Base-by-base conservation (phyloP, 2,797 vertebrate species). In the Petrocephalus schoutedeni region DNA sequence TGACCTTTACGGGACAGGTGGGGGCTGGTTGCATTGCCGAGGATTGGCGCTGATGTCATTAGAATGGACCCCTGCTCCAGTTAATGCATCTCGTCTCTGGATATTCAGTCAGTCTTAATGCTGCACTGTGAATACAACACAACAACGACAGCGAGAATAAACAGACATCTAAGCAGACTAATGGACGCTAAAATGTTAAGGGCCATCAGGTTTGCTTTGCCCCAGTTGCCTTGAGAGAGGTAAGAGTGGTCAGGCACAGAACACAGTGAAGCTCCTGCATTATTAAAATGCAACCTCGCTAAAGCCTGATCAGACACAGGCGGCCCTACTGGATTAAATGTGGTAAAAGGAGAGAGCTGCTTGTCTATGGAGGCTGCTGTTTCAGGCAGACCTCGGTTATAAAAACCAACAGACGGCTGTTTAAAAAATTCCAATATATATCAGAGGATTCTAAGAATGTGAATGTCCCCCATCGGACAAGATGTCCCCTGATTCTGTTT, bases 1-100 rank as follows among this genome's bases (percentile, higher is more conserved):
- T 88, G 61, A 86, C 87, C 82, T 85, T 71, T 85, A 51, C 49
- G 59, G 59, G 32, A 74, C 23, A 6, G 82, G 82, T 53, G 58
- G 49, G 41, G 45, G 45, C 58, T 61, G 41, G 2, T 80, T 1
- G 12, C 54, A 45, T 67, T 21, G 28, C 54, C 23, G 32, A 16
- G 3, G 7, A 74, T 14, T 51, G n/a, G 28, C 4, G 87, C 64
- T 86, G 56, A 88, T 86, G 64, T 88, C 88, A 80, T 51, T 54
- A 56, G 64, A 51, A 67, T 53, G 86, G 56, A 61, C 53, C 85
- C 23, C 71, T 80, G 36, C 41, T 41, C 32, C 6, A 4, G 64
- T 71, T 71, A 71, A 71, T 6, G 12, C 64, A 16, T 14, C 67
- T 58, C 0, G 21, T 82, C 19, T n/a, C 56, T 1, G 85, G 14